phyloP scores from a whole-genome alignment of 2,113 vertebrate species.

The Hucho hucho region DNA sequence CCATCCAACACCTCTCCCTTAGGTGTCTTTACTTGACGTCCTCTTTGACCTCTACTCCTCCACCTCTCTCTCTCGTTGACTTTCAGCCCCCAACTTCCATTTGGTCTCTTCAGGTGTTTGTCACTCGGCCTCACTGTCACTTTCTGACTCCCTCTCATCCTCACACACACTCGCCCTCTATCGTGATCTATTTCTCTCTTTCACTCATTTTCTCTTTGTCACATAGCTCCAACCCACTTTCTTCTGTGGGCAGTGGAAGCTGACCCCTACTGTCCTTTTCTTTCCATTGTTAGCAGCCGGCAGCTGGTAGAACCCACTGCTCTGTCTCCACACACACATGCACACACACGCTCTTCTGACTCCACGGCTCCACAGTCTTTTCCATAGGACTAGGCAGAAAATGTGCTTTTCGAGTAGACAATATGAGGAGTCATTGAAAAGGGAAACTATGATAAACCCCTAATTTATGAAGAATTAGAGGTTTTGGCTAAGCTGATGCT shows the following conservation, averaged over 20 bases:
- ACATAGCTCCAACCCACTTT: neutral
- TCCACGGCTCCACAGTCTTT: neutral
- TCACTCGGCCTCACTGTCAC: neutral
- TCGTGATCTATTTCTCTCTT: conserved; percentile 4
- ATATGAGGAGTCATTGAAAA: too few species aligned
- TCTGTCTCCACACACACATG: neutral
- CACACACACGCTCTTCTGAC: conserved; percentile 1
- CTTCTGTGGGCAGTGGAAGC: too few species aligned
- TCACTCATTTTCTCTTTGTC: conserved; percentile 20
- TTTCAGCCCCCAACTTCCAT: neutral
- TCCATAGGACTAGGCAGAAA: neutral
- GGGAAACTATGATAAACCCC: too few species aligned
- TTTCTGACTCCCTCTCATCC: conserved; percentile 8
- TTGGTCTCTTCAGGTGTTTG: neutral
- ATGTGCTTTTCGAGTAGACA: too few species aligned
- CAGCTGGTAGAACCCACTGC: neutral
- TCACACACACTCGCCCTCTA: neutral
- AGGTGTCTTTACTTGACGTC: conserved; percentile 44
- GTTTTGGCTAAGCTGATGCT: too few species aligned
- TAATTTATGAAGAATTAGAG: too few species aligned
- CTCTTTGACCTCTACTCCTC: conserved; percentile 56
- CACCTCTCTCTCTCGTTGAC: conserved; percentile 37
- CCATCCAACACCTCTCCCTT: conserved; percentile 40
- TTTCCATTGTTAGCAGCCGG: neutral
- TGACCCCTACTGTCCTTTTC: neutral